Base-by-base conservation (phyloP, 2,113 vertebrate species). In the Bothrops jararaca region DNA sequence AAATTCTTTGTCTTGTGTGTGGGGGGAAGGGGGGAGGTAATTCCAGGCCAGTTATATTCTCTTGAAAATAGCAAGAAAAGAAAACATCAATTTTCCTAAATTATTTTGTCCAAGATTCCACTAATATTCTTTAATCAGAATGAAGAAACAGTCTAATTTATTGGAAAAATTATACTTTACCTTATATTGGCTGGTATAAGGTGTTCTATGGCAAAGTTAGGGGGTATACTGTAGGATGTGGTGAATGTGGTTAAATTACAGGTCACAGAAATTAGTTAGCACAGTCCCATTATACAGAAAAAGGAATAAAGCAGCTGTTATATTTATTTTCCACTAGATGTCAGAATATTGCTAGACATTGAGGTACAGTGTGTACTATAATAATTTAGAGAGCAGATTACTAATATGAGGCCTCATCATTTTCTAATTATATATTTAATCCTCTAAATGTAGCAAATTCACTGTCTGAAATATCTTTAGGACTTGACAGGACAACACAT, bases 401-500 rank as follows among this genome's bases (percentile, higher is more conserved):
- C 94, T 94, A 91, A 58, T 93, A 0, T 80, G 0, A 48, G 91
- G 69, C 45, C 91, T 94, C 92, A 23, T 94, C 85, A 90, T 95
- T 95, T 95, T 94, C 91, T 88, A 53, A 93, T 39, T n/a, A 74
- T 92, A 95, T 94, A 89, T 96, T 96, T 97, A 95, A 97, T 94
- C 95, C 80, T 95, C 94, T 92, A 95, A 54, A 52, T 90, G 64
- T 92, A 93, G 12, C 48, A 20, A 89, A 95, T 95, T 94, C 86
- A 86, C 57, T 4, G 56, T 42, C 0, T 94, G 60, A 96, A 96
- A 95, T 96, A 20, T 53, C 95, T 96, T 89, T 94, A 91, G 94
- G 50, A 87, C 90, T 95, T 95, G 94, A 92, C 89, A 95, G 34
- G 88, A 39, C 93, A 96, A 92, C 95, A 69, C 23, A 58, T 94